Evolutionary conservation across 2,797 vertebrate genomes (phyloP).

Genomic region (Streptopelia turtur): DNA sequence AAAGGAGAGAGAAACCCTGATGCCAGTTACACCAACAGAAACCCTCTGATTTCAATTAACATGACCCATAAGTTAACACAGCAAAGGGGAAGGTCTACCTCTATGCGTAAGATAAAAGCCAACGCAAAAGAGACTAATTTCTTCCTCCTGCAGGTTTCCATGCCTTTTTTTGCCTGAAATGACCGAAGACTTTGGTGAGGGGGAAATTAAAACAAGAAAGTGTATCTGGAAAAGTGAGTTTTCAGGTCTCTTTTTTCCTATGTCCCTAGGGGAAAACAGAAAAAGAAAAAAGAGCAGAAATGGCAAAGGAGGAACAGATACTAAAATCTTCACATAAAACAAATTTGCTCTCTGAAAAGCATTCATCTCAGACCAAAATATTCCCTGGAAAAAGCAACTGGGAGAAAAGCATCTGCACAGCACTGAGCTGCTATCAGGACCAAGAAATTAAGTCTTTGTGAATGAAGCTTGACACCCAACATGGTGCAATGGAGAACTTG

Average conservation of each 20-base stretch:
- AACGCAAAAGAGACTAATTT: not conserved
- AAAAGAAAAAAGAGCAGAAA: not conserved
- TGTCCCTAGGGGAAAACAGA: no score
- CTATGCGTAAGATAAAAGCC: not conserved
- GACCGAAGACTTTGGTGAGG: not conserved
- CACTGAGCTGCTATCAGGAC: rapidly evolving
- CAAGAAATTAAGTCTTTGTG: not conserved
- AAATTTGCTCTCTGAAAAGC: not conserved
- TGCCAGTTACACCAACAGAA: not conserved
- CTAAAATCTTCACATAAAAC: not conserved
- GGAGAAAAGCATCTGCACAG: not conserved
- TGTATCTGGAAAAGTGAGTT: not conserved
- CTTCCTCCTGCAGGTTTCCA: not conserved
- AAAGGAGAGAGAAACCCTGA: not conserved
- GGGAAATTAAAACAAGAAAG: not conserved
- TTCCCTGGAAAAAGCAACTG: not conserved
- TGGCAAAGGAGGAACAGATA: not conserved
- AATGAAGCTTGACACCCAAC: rapidly evolving
- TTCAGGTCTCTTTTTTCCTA: not conserved
- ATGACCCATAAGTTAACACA: not conserved
- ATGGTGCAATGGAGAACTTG: rapidly evolving
- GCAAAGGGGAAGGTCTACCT: not conserved
- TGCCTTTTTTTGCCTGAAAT: not conserved
- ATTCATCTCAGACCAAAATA: not conserved
- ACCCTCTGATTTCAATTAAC: not conserved